A percentile compares a stretch with the other conserved stretches of the same genome.
phyloP scores from a whole-genome alignment of 2,113 vertebrate genomes.

The Passer domesticus region DNA sequence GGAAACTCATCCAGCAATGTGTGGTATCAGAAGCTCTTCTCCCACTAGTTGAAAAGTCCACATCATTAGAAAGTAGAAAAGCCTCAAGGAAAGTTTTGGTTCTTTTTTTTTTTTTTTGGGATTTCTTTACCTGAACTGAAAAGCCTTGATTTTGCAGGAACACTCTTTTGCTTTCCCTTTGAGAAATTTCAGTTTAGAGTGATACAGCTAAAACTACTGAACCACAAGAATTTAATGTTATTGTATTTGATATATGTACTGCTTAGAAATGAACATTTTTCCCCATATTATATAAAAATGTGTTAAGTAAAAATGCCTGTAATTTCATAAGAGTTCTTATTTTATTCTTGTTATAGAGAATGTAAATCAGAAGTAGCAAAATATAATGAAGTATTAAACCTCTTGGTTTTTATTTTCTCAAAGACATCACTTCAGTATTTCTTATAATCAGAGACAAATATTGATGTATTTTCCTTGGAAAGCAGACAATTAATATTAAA shows the following conservation, averaged over 20 bases:
- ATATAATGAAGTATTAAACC: neutral
- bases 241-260: neutral
- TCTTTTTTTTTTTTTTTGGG: neutral
- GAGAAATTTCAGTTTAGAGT: neutral
- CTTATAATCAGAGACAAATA: neutral
- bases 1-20: neutral
- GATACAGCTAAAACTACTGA: neutral
- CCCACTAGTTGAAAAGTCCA: neutral
- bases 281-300: neutral
- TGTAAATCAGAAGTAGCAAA: neutral
- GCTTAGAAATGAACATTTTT: neutral
- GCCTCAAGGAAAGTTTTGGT: neutral
- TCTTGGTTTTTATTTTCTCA: neutral
- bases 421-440: neutral
- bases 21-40: fast-evolving
- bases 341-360: neutral
- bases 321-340: neutral
- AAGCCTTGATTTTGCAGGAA: neutral
- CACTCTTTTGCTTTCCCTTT: neutral
- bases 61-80: neutral
- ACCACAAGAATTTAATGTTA: neutral
- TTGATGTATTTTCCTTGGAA: neutral
- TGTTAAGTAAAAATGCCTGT: neutral
- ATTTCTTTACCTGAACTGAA: neutral
- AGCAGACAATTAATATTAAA: neutral